phyloP scores from a whole-genome alignment of 2,888 invertebrate species.

The Agriopis marginaria region DNA sequence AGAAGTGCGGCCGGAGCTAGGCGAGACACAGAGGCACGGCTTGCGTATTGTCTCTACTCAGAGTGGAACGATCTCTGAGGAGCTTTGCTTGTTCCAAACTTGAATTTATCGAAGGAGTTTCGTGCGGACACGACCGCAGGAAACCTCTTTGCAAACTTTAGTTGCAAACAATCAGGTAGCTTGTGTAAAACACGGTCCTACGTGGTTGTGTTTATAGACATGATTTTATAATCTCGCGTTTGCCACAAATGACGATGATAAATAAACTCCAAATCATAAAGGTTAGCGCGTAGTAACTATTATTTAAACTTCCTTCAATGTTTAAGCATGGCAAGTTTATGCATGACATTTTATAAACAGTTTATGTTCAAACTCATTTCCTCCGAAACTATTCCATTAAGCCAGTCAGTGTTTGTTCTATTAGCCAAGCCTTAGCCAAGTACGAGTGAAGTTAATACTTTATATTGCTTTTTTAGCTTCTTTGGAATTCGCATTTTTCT shows the following conservation, averaged over 20 bases:
- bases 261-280: background rate
- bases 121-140: conserved; percentile 48
- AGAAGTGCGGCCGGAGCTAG: background rate
- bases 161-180: conserved; percentile 27
- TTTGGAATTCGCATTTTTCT: background rate
- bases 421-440: background rate
- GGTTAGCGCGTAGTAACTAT: background rate
- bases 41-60: conserved; percentile 42
- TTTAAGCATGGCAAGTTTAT: conserved; percentile 25
- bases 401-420: background rate
- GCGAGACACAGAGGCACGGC: background rate
- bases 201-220: background rate
- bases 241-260: background rate
- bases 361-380: conserved; percentile 18
- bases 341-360: conserved; percentile 33
- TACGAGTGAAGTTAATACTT: background rate
- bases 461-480: background rate
- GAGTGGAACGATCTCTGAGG: conserved; percentile 49
- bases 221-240: background rate
- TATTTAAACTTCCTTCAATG: conserved; percentile 12
- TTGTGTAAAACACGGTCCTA: conserved; percentile 8
- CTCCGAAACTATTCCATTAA: conserved; percentile 10
- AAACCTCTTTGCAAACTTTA: conserved; percentile 49
- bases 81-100: conserved; percentile 61
- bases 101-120: conserved; percentile 58